A percentile compares a stretch with the other conserved stretches of the same genome.
Evolutionary conservation across 2,888 invertebrate species (phyloP).

Genomic region (Myopa tessellatipennis): DNA sequence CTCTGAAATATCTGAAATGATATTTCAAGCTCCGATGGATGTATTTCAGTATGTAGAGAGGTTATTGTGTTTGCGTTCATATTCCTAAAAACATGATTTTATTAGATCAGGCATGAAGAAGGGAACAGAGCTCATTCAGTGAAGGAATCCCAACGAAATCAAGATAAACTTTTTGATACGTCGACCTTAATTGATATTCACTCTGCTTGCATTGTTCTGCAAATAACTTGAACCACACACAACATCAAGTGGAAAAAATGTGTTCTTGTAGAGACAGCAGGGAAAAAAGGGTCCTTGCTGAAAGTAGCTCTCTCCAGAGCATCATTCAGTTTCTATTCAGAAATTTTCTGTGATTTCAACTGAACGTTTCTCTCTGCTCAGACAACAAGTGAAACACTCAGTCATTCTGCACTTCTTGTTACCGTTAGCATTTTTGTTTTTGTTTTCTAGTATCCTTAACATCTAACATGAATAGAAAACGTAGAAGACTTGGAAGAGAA

Average conservation of each 20-base stretch:
- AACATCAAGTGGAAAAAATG: not conserved
- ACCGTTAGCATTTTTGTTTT: not conserved
- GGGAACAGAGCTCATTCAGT: not conserved
- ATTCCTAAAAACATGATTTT: not conserved
- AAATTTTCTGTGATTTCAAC: conserved; percentile 17
- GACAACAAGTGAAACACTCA: not conserved
- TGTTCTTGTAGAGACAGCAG: not conserved
- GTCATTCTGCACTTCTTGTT: not conserved
- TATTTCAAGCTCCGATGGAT: too few relatives aligned
- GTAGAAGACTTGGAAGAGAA: not conserved
- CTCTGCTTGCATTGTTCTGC: conserved; percentile 26
- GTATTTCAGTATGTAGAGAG: too few relatives aligned
- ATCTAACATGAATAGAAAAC: not conserved
- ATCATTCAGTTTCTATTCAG: not conserved
- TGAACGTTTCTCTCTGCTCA: not conserved
- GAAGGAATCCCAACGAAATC: not conserved
- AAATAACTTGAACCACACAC: conserved; percentile 17
- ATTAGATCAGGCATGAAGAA: conserved; percentile 17
- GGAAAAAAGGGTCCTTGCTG: conserved; percentile 12
- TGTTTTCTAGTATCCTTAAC: not conserved
- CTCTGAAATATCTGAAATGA: too few relatives aligned
- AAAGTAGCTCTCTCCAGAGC: not conserved
- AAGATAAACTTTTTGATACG: not conserved
- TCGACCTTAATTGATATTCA: conserved; percentile 35
- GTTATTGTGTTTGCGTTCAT: too few relatives aligned